These are phyloP conservation scores for Drosophila gunungcola DNA, from an alignment of 1,140 invertebrate species.

Conservation along the genomic window DNA sequence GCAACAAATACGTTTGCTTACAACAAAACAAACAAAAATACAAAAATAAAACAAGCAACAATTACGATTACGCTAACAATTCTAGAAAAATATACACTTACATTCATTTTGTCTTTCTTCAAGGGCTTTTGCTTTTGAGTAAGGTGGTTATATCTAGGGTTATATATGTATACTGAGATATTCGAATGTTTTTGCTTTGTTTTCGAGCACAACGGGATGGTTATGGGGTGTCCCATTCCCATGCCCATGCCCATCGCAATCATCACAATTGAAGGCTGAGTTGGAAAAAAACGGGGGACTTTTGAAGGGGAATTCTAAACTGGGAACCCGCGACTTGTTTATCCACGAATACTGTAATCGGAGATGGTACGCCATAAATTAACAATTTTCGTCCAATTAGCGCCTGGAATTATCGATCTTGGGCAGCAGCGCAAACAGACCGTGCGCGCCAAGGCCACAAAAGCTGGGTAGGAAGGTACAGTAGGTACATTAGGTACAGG, in stretches of 20 bases:
- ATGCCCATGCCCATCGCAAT: conserved; percentile 13
- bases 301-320: not conserved
- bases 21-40: conserved; percentile 23
- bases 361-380: conserved; percentile 33
- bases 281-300: not conserved
- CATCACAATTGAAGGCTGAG: conserved; percentile 64
- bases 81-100: conserved; percentile 38
- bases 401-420: conserved; percentile 42
- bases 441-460: conserved; percentile 3
- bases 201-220: conserved; percentile 18
- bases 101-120: conserved; percentile 13
- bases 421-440: conserved; percentile 11
- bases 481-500: not conserved
- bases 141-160: not conserved
- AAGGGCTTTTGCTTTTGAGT: conserved; percentile 8
- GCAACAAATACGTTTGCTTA: conserved; percentile 43
- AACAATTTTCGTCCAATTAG: conserved; percentile 41
- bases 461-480: conserved; percentile 11
- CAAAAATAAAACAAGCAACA: conserved; percentile 24
- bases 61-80: conserved; percentile 34
- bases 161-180: conserved; percentile 31
- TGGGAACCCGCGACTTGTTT: conserved; percentile 1
- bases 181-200: conserved; percentile 42
- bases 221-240: not conserved
- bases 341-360: conserved; percentile 11